Conservation (phyloP, 2,888 invertebrate species). For the Ichneumon xanthorius region DNA sequence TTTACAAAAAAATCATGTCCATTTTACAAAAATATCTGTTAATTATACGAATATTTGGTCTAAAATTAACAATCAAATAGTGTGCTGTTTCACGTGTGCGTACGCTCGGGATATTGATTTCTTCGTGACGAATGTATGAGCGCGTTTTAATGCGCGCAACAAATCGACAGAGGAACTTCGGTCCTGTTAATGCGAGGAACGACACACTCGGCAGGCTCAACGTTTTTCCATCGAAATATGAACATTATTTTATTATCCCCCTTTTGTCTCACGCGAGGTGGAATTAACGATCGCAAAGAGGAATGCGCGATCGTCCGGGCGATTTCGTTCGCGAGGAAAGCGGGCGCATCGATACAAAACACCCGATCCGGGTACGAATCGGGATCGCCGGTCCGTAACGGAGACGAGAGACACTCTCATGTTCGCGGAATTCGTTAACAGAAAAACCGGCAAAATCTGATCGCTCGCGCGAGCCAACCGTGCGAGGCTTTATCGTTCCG, state of each 20-base stretch:
- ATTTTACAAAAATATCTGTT: too few species aligned
- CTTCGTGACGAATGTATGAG: conserved; percentile 25
- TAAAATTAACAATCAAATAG: too few species aligned
- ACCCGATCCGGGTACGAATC: neutral
- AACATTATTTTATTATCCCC: neutral
- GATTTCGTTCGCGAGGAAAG: neutral
- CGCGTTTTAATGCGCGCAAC: neutral
- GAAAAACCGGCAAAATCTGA: conserved; percentile 10
- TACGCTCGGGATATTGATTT: conserved; percentile 5
- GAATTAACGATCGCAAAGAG: conserved; percentile 10
- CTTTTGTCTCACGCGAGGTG: neutral
- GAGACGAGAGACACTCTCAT: neutral
- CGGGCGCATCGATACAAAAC: neutral
- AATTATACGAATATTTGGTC: too few species aligned
- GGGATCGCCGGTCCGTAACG: neutral
- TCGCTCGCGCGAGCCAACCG: conserved; percentile 1
- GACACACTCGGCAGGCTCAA: too few species aligned
- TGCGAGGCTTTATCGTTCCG: neutral
- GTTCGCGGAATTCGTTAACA: conserved; percentile 12
- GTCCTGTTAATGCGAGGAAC: neutral
- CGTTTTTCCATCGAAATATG: neutral
- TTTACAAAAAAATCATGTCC: too few species aligned
- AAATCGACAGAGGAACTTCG: conserved; percentile 13
- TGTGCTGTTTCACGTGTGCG: too few species aligned
- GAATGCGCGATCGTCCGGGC: neutral